These are phyloP conservation scores for Hyphantria cunea DNA, from an alignment of 1,140 invertebrate species.

Conservation along the genomic window DNA sequence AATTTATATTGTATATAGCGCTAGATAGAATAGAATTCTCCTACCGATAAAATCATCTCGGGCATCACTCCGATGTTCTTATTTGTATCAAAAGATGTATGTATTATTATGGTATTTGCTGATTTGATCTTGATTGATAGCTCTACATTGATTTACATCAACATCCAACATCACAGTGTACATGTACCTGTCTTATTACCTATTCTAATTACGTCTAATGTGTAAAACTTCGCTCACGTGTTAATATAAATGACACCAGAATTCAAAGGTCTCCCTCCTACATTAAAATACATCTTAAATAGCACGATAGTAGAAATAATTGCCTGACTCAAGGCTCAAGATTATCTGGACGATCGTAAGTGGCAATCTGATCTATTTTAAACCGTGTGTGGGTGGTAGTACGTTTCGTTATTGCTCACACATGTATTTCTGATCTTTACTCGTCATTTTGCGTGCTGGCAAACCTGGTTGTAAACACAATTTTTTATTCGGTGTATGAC, in stretches of 20 bases:
- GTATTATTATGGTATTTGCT: too few species aligned
- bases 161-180: too few species aligned
- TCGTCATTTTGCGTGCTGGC: conserved; percentile 54
- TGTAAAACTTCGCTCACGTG: conserved; percentile 11
- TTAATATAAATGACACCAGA: conserved; percentile 8
- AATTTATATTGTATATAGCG: too few species aligned
- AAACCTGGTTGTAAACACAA: conserved; percentile 49
- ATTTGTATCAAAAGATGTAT: too few species aligned
- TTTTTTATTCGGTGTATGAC: conserved; percentile 34
- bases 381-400: conserved; percentile 36
- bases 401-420: conserved; percentile 45
- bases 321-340: background rate
- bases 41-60: too few species aligned
- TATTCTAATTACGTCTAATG: conserved; percentile 5
- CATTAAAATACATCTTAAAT: conserved; percentile 5
- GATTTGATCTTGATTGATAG: too few species aligned
- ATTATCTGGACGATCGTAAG: conserved; percentile 13
- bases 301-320: conserved; percentile 3
- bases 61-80: too few species aligned
- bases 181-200: too few species aligned
- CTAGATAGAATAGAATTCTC: too few species aligned
- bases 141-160: too few species aligned
- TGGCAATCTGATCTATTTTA: conserved; percentile 39
- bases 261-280: conserved; percentile 5
- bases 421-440: conserved; percentile 49